phyloP scores from a whole-genome alignment of 2,113 vertebrate genomes.

The Epinephelus fuscoguttatus region DNA sequence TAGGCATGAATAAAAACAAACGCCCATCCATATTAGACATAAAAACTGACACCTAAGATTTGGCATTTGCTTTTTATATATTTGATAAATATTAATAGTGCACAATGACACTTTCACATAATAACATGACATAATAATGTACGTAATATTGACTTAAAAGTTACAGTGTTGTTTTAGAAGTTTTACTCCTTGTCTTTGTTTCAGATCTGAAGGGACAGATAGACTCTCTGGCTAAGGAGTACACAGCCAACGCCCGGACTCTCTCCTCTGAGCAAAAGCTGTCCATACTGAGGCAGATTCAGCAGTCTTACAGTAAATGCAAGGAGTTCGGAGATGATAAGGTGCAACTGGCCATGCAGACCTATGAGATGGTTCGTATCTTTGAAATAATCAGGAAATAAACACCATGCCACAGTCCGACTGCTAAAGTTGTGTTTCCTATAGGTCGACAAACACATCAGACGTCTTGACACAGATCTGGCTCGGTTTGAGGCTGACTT shows the following conservation, averaged over 20 bases:
- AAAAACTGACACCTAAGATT: neutral
- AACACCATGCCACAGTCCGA: neutral
- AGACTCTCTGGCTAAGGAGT: slow-evolving; percentile 94
- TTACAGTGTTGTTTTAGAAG: neutral
- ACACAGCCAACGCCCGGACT: slow-evolving; percentile 92
- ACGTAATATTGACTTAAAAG: neutral
- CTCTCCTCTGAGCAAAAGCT: slow-evolving; percentile 94
- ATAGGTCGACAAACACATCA: slow-evolving; percentile 98
- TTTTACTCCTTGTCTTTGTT: slow-evolving; percentile 29
- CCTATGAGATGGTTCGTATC: slow-evolving; percentile 95
- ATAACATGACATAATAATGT: too few relatives aligned
- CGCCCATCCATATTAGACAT: too few relatives aligned
- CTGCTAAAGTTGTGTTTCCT: neutral
- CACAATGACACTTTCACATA: neutral
- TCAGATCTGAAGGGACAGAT: slow-evolving; percentile 97
- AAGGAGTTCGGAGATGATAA: slow-evolving; percentile 98
- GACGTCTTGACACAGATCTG: slow-evolving; percentile 94
- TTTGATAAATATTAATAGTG: neutral
- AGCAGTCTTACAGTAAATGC: slow-evolving; percentile 96
- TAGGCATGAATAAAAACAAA: too few relatives aligned
- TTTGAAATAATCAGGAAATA: neutral
- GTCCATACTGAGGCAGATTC: slow-evolving; percentile 95
- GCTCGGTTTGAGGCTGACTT: slow-evolving; percentile 97
- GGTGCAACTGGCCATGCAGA: slow-evolving; percentile 99
- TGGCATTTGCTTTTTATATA: neutral